A percentile compares a stretch with the other conserved stretches of the same genome.
phyloP scores from a whole-genome alignment of 1,140 invertebrate species.

The Ptiloglossa arizonensis region DNA sequence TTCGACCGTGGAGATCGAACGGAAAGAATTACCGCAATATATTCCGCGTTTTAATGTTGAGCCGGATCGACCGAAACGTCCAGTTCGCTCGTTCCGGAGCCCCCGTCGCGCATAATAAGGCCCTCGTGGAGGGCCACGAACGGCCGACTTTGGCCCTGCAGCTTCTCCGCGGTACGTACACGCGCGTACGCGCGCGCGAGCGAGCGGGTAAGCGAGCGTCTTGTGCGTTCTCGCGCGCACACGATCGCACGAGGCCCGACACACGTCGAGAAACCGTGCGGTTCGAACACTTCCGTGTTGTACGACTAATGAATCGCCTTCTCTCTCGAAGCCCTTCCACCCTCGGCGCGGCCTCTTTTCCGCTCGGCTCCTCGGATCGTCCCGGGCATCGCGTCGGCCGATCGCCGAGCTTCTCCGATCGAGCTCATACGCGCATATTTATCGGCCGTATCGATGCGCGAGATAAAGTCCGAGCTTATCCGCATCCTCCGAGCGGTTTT shows the following conservation, averaged over 20 bases:
- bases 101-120: constrained; percentile 68
- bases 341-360: constrained; percentile 42
- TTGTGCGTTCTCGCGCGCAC: no score
- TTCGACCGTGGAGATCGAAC: constrained; percentile 47
- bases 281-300: constrained; percentile 79
- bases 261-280: constrained; percentile 63
- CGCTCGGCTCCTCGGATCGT: constrained; percentile 19
- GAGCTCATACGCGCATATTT: constrained; percentile 54
- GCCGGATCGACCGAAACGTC: constrained; percentile 58
- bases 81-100: constrained; percentile 49
- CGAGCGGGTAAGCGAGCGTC: not conserved
- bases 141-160: constrained; percentile 54
- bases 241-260: constrained; percentile 5
- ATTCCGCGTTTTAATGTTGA: constrained; percentile 58
- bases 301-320: constrained; percentile 81
- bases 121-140: constrained; percentile 37
- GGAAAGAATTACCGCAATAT: constrained; percentile 68
- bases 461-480: constrained; percentile 57
- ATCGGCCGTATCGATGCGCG: constrained; percentile 50
- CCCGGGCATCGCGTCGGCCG: constrained; percentile 23
- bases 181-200: not conserved
- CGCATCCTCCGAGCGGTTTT: constrained; percentile 38
- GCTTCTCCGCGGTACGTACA: not conserved
- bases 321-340: constrained; percentile 63
- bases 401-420: constrained; percentile 54